Conservation (phyloP, 2,797 vertebrate genomes). For the Clarias fuscus region DNA sequence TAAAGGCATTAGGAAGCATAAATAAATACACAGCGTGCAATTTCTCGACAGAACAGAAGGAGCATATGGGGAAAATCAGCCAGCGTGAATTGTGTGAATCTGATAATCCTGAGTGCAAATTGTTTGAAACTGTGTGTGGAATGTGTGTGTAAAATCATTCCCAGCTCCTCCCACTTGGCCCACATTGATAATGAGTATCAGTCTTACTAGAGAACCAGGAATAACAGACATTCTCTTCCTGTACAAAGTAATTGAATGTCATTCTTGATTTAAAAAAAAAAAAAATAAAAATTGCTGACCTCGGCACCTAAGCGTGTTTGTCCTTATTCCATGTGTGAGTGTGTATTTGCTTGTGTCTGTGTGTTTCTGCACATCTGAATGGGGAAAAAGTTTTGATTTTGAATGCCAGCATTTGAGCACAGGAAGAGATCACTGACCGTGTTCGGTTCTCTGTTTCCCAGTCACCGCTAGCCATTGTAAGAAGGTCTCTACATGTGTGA, state of each 20-base stretch:
- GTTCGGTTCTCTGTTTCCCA: slow-evolving; percentile 75
- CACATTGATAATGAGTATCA: background rate
- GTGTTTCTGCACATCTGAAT: background rate
- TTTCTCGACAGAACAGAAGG: slow-evolving; percentile 7
- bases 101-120: slow-evolving; percentile 2
- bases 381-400: background rate
- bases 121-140: background rate
- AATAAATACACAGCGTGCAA: background rate
- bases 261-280: background rate
- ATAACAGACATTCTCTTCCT: slow-evolving; percentile 6
- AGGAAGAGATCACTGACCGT: slow-evolving; percentile 36
- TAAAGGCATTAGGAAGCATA: background rate
- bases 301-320: background rate
- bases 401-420: background rate
- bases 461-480: slow-evolving; percentile 85
- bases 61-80: background rate
- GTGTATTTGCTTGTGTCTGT: slow-evolving; percentile 18
- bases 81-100: slow-evolving; percentile 4
- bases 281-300: background rate
- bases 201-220: background rate
- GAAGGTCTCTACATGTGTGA: slow-evolving; percentile 89
- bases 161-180: background rate
- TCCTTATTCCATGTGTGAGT: background rate
- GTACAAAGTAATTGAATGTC: slow-evolving; percentile 1
- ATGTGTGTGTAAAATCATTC: slow-evolving; percentile 4